Base-by-base conservation (phyloP, 2,888 invertebrate genomes). In the Pyrocoelia pectoralis region DNA sequence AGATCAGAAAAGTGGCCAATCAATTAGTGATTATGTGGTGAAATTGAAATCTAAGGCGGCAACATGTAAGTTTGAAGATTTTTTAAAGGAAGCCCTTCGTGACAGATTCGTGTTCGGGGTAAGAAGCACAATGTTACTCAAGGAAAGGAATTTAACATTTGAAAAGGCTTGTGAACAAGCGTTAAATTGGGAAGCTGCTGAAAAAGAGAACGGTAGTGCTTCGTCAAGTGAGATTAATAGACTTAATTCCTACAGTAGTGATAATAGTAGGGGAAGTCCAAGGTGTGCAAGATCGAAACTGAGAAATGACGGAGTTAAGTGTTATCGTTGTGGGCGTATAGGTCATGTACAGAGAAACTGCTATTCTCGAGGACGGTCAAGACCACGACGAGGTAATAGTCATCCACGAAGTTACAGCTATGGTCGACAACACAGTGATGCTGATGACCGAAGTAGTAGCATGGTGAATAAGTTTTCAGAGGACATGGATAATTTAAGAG, bases 91-190 rank as follows among this genome's bases (percentile, higher is more conserved):
- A 17, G 46, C 46, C 2, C 10, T 46, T 3, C 46, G 46, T 17
- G 46, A 9, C 18, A 14, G 46, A 12, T 46, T 46, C 9, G 46
- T 46, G 15, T 50, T 50, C 9, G 50, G 50, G 1, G 50, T 50
- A 14, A 6, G 10, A 19, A 50, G 50, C 13, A 19, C 24, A 24
- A n/a, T 19, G 24, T 28, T 50, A 10, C 24, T 50, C 10, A n/a
- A n/a, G n/a, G n/a, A 50, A 50, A 50, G 50, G 12, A 50, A 50
- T 5, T 19, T 50, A 19, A 19, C 50, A 8, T 50, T 50, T 28
- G 50, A 50, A 28, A 1, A 19, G 19, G 50, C 50, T 5, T 50
- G 50, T 28, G 28, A 24, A 24, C 28, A 50, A 50, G 51, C 12
- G 1, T 15, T 52, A 15, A 52, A 33, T 15, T 29, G 33, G 51